Evolutionary conservation across 2,113 vertebrate species (phyloP), one percentile per base, ranked within the genome.

Genomic region (Cephalophus harveyi): DNA sequence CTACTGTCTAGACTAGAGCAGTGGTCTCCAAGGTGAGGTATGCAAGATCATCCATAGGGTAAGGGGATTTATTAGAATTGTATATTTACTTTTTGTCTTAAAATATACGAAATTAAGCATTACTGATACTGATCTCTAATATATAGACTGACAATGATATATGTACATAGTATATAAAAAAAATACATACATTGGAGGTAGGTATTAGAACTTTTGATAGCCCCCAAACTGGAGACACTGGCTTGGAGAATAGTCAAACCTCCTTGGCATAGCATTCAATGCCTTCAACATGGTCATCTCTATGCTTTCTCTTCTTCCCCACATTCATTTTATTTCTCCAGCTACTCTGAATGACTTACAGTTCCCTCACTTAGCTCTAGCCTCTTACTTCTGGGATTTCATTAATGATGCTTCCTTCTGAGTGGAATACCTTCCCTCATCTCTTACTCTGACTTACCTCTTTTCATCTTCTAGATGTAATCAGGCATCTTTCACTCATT

Each of bases 281-380:
- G 60, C 21, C 79, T 94, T 96, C 43, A 62, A 87, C 10, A 36
- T 46, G 36, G 48, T 92, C 30, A 78, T n/a, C 30, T 52, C 76
- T 87, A 50, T 50, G 62, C 11, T 30, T 55, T 89, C 30, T 94
- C 60, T 36, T 94, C 62, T 83, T 82, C 19, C 13, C 40, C 43
- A 95, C 27, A 57, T 60, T 85, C 15, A 87, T 89, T 95, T 83
- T 93, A 82, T 74, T 97, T 94, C 25, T 97, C 33, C 30, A 86
- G 71, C 46, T 94, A 57, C n/a, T 62, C 30, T 55, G 78, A 86
- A 60, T 96, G 13, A 92, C 33, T 83, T 91, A 14, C 52, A 87
- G 12, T 91, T 76, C 23, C 55, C 16, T 71, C 12, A 74, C 48
- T 94, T 91, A 91, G 12, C 36, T 95, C n/a, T 87, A 87, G 50